Evolutionary conservation across 2,888 invertebrate species (phyloP).

Genomic region (Microplitis manilae): DNA sequence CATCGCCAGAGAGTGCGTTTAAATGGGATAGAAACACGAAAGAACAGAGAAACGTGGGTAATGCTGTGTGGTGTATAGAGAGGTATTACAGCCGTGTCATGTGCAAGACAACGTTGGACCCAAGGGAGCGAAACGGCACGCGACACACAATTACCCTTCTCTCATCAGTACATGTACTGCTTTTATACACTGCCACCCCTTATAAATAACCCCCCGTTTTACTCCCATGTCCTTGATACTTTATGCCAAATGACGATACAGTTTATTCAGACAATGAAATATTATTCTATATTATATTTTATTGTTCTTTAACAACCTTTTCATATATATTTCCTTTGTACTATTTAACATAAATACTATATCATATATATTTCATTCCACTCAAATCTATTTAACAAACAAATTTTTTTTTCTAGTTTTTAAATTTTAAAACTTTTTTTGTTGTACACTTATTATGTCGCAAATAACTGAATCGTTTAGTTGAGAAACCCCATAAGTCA

Average conservation of each 20-base stretch:
- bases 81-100: slow-evolving; percentile 57
- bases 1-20: neutral
- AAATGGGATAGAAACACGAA: neutral
- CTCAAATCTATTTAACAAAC: too few species aligned
- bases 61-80: slow-evolving; percentile 15
- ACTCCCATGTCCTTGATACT: neutral
- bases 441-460: too few species aligned
- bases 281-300: neutral
- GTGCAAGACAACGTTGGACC: slow-evolving; percentile 63
- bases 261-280: neutral
- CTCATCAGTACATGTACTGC: slow-evolving; percentile 24
- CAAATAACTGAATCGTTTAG: too few species aligned
- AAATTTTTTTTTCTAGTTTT: too few species aligned
- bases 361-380: too few species aligned
- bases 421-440: too few species aligned
- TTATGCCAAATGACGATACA: slow-evolving; percentile 16
- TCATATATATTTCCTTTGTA: neutral
- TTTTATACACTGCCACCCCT: neutral
- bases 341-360: neutral
- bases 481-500: too few species aligned
- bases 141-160: slow-evolving; percentile 53
- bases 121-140: slow-evolving; percentile 63
- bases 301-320: neutral
- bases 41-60: slow-evolving; percentile 14
- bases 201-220: neutral